These are phyloP conservation scores for Mimumesa dahlbomi DNA, from an alignment of 2,888 invertebrate genomes.

Conservation along the genomic window DNA sequence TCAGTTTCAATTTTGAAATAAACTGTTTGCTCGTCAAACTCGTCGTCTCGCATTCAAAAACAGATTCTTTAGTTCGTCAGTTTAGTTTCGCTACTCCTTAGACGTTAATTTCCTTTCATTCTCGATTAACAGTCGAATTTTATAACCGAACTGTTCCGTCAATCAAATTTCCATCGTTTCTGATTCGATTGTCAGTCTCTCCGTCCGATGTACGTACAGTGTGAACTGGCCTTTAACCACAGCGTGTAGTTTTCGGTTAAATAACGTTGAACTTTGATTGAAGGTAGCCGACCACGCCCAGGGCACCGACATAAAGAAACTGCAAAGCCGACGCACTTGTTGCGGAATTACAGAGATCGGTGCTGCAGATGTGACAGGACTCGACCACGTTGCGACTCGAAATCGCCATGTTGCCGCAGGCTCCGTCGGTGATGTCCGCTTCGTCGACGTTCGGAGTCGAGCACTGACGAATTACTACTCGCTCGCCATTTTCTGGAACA, in stretches of 20 bases:
- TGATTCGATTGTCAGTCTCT: too few relatives aligned
- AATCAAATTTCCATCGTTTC: too few relatives aligned
- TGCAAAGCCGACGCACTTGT: slow-evolving; percentile 61
- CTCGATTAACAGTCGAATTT: too few relatives aligned
- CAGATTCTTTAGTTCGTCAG: too few relatives aligned
- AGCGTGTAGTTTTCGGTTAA: slow-evolving; percentile 20
- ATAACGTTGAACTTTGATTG: slow-evolving; percentile 41
- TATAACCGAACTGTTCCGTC: too few relatives aligned
- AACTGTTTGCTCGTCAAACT: too few relatives aligned
- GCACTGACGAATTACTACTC: slow-evolving; percentile 70
- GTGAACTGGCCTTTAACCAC: neutral
- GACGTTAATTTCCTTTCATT: too few relatives aligned
- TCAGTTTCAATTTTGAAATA: too few relatives aligned
- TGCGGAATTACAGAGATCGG: slow-evolving; percentile 75
- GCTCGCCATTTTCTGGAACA: slow-evolving; percentile 72
- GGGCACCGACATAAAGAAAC: slow-evolving; percentile 56
- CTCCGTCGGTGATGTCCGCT: slow-evolving; percentile 69
- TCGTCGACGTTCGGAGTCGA: slow-evolving; percentile 72
- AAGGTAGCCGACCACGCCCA: slow-evolving; percentile 55
- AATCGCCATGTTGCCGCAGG: slow-evolving; percentile 63
- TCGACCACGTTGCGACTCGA: slow-evolving; percentile 61
- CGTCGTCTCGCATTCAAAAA: too few relatives aligned
- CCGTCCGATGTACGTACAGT: too few relatives aligned
- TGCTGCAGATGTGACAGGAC: slow-evolving; percentile 75
- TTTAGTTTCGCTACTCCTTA: too few relatives aligned